Conservation (phyloP, 2,113 vertebrate species). For the Saguinus midas region DNA sequence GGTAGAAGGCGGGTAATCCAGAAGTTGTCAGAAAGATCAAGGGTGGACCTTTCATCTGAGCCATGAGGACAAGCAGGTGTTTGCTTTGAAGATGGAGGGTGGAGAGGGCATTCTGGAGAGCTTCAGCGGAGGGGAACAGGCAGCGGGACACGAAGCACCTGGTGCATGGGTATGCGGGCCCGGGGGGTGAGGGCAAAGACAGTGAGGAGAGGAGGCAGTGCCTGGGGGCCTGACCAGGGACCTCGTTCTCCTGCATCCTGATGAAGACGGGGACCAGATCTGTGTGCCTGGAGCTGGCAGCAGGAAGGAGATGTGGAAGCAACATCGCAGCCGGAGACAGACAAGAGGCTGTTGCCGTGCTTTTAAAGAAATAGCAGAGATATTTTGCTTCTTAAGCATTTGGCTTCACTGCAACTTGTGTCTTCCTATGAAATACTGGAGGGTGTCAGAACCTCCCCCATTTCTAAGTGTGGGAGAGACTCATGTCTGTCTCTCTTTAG, state of each 20-base stretch:
- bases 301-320: background rate
- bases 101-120: accelerated
- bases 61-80: background rate
- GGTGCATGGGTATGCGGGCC: accelerated
- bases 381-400: background rate
- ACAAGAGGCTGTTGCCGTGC: background rate
- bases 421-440: background rate
- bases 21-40: background rate
- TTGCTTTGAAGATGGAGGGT: background rate
- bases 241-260: no score
- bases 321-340: background rate
- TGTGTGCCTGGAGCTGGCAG: background rate
- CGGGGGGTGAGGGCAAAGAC: accelerated
- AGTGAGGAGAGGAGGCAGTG: no score
- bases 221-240: background rate
- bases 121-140: background rate
- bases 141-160: background rate
- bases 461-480: background rate
- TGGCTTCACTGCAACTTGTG: background rate
- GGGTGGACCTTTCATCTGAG: background rate
- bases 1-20: background rate
- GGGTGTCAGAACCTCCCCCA: background rate
- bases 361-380: background rate
- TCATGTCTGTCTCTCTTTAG: background rate
- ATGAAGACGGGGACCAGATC: background rate